phyloP scores from a whole-genome alignment of 2,113 vertebrate species.

The Zeus faber region DNA sequence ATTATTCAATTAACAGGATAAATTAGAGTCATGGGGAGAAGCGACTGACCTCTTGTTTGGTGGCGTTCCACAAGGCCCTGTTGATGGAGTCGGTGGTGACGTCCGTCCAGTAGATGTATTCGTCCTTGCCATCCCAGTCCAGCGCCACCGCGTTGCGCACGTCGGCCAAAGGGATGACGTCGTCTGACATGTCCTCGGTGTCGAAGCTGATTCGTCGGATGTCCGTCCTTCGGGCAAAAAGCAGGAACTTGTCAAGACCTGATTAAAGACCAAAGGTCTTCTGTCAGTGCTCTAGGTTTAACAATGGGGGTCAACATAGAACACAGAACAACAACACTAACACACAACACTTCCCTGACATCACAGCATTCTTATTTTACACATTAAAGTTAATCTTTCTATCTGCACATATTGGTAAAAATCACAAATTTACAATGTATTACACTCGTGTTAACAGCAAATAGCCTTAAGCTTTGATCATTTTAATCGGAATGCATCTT shows the following conservation, averaged over 20 bases:
- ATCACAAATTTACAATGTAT: neutral
- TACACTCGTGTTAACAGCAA: neutral
- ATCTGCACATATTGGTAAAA: too few species aligned
- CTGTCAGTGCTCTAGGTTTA: conserved; percentile 96
- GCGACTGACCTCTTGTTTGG: conserved; percentile 86
- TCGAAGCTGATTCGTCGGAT: conserved; percentile 99
- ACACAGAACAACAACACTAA: conserved; percentile 60
- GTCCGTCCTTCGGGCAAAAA: conserved; percentile 99
- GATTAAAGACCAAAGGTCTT: conserved; percentile 99
- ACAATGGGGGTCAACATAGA: conserved; percentile 74
- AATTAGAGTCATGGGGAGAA: neutral
- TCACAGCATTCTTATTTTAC: neutral
- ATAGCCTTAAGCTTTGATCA: too few species aligned
- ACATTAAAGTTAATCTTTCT: neutral
- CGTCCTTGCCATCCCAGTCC: conserved; percentile 92
- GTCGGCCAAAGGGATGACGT: conserved; percentile 94
- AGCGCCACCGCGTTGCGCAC: conserved; percentile 97
- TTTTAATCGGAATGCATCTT: too few species aligned
- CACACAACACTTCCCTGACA: conserved; percentile 6
- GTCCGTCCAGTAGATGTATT: conserved; percentile 97
- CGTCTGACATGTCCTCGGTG: conserved; percentile 95
- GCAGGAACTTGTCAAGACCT: conserved; percentile 99
- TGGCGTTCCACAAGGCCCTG: conserved; percentile 95
- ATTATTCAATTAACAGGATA: too few species aligned
- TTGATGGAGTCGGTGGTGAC: conserved; percentile 97